Percentiles rank a stretch among this genome's conserved stretches.
phyloP scores from a whole-genome alignment of 2,113 vertebrate species.

The Ctenodactylus gundi region DNA sequence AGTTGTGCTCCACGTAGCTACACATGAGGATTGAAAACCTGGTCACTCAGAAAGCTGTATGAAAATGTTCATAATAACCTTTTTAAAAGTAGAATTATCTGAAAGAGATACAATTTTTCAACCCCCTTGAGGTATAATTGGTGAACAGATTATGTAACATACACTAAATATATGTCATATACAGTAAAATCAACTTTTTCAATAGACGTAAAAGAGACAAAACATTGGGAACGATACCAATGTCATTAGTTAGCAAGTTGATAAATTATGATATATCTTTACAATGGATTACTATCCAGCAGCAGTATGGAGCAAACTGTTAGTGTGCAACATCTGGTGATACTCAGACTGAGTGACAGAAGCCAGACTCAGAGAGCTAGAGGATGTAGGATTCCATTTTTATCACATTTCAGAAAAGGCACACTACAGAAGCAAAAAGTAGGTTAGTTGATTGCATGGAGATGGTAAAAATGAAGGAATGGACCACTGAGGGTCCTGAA shows the following conservation, averaged over 20 bases:
- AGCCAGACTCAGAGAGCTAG: not conserved
- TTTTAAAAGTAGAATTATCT: not conserved
- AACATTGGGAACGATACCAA: not conserved
- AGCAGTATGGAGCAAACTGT: not conserved
- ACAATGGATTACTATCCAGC: not conserved
- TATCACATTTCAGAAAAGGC: not conserved
- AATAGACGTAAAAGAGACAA: not conserved
- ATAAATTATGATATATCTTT: not conserved
- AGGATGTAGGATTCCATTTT: not conserved
- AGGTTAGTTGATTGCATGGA: not conserved
- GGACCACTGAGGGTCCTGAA: not conserved
- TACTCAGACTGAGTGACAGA: not conserved
- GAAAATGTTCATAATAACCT: not conserved
- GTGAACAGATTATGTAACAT: too few species aligned
- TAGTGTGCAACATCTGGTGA: accelerated
- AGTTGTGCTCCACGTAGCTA: not conserved
- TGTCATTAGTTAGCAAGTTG: not conserved
- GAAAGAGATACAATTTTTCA: not conserved
- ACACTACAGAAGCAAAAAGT: not conserved
- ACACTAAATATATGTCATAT: not conserved
- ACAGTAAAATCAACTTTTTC: not conserved
- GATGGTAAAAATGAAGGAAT: not conserved
- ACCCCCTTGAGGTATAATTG: not conserved
- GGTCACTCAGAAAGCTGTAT: not conserved
- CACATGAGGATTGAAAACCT: not conserved